Base-by-base conservation (phyloP, 2,113 vertebrate genomes). In the Gnathonemus longibarbis region DNA sequence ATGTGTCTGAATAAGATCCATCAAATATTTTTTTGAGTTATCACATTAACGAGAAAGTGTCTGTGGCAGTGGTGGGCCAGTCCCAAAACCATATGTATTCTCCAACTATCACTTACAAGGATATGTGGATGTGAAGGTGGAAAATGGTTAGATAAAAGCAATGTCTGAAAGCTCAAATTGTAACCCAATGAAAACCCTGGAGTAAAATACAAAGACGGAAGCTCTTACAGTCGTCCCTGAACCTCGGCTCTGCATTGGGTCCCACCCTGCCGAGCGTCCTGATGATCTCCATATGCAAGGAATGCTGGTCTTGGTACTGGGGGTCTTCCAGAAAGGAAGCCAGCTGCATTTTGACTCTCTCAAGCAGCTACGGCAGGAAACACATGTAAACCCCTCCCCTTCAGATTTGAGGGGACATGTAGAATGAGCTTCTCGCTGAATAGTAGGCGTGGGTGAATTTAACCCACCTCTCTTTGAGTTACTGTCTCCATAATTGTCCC, bases 401-500 rank as follows among this genome's bases (percentile, higher is more conserved):
- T 84, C 21, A 42, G 21, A 52, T 3, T n/a, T n/a, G n/a, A n/a
- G n/a, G n/a, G n/a, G n/a, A 56, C 42, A 39, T 53, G 85, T 35
- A 46, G 45, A 84, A 45, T 84, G 7, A 0, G 19, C 7, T 17
- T 24, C 35, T 24, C 9, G 17, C 80, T 48, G 80, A 46, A 84
- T 46, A 31, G 66, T 39, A 39, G 77, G 35, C 35, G 19, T 39
- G 50, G 48, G 27, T 87, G 85, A 52, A 27, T 48, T 56, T 9
- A 91, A 87, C 85, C 19, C 96, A 99, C 98, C 98, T 99, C 98
- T 96, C 98, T 97, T 87, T 99, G 98, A 48, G 98, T 99, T 92
- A 99, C 98, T 0, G 98, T 99, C 96, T 99, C 98, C 98, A 99
- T 99, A 93, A 99, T 99, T 91, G 98, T 99, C 87, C 98, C 98